Conservation (phyloP, 2,888 invertebrate species). For the Trissoscelio sp. region DNA sequence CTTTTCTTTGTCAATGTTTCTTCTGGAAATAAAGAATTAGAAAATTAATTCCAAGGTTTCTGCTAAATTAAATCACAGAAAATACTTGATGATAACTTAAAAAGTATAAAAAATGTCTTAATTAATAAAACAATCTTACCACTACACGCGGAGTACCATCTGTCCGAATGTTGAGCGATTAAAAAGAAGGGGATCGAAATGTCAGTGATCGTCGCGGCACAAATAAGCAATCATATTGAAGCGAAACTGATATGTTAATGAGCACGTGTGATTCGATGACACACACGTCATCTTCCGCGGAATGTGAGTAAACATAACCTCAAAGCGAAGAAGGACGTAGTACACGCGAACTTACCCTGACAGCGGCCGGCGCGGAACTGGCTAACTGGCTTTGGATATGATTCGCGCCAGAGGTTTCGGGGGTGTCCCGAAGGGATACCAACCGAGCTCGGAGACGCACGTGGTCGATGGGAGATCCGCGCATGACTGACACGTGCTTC, state of each 20-base stretch:
- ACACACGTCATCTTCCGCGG: slow-evolving; percentile 35
- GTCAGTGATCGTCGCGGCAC: slow-evolving; percentile 33
- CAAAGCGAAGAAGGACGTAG: slow-evolving; percentile 51
- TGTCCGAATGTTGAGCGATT: slow-evolving; percentile 1
- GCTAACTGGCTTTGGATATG: slow-evolving; percentile 70
- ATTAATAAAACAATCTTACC: too few relatives aligned
- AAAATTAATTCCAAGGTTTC: too few relatives aligned
- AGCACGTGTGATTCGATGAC: slow-evolving; percentile 20
- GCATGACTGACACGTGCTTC: slow-evolving; percentile 74
- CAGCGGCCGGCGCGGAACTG: slow-evolving; percentile 83
- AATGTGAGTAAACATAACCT: slow-evolving; percentile 75
- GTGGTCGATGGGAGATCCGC: slow-evolving; percentile 71
- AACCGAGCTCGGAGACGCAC: slow-evolving; percentile 71
- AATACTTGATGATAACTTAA: too few relatives aligned
- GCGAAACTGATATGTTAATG: slow-evolving; percentile 63
- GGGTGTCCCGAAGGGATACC: slow-evolving; percentile 66
- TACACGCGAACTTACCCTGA: slow-evolving; percentile 78
- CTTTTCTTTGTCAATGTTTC: too few relatives aligned
- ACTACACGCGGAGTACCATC: slow-evolving; percentile 20
- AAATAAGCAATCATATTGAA: slow-evolving; percentile 27
- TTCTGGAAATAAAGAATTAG: too few relatives aligned
- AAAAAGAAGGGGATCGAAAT: too few relatives aligned
- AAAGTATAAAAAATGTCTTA: too few relatives aligned
- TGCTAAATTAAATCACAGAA: too few relatives aligned
- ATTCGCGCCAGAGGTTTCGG: slow-evolving; percentile 68